Evolutionary conservation across 2,888 invertebrate species (phyloP), one percentile per base, ranked within the genome.

Genomic region (Acleris sparsana): DNA sequence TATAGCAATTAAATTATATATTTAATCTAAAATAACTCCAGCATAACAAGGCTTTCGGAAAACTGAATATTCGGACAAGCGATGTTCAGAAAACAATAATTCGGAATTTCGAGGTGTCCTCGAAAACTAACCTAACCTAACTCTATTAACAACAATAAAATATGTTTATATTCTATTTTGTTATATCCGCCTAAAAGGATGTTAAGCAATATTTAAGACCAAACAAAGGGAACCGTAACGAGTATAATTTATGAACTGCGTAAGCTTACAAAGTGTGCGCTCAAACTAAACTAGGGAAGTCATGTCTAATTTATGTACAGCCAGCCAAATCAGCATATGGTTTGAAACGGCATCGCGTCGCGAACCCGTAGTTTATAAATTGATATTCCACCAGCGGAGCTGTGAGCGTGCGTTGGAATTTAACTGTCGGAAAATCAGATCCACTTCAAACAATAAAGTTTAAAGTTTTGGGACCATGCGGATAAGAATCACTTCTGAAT

Each of bases 331-430:
- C 66, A 66, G 66, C 62, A 66, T 66, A 62, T 53, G 66, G 66
- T 66, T 62, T 65, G 61, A 66, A 66, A 57, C 61, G 57, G n/a
- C 44, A 44, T 48, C 62, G 57, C 62, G 62, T 52, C 52, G 61
- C 53, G 52, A 57, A 62, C 52, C 57, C 57, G 52, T 66, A 57
- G 76, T 77, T 79, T 71, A 72, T 78, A 80, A 84, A 83, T 86
- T 86, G 82, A 81, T 84, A 86, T 86, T 86, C 85, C 80, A 75
- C 75, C 65, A 74, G 80, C 84, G 79, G 66, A 74, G 71, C 71
- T 58, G 48, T 55, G 62, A 69, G 73, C 82, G 81, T 84, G 83
- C 78, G 75, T 75, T 70, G 80, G 76, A 81, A 81, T 77, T 77
- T 80, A 83, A 84, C 79, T 79, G 76, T 73, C 55, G 70, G 71